Percentiles rank a stretch among this genome's conserved stretches.
Evolutionary conservation across 2,797 vertebrate genomes (phyloP).

Genomic region (Chelidonichthys spinosus): DNA sequence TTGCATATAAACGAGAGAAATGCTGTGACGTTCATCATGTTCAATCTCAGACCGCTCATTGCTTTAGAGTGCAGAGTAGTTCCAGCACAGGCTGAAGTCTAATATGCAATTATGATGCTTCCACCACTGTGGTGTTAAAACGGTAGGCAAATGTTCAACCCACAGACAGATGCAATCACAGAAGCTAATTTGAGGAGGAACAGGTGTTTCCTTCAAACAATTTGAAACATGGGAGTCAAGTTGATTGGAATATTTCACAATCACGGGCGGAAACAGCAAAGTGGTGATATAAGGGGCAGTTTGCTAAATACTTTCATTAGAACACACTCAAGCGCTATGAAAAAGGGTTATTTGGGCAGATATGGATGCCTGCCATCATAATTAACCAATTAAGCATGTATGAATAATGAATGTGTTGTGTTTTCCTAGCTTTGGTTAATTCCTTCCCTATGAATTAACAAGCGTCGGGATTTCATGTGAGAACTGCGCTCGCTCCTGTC

Average conservation of each 20-base stretch:
- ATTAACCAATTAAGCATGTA: constrained; percentile 67
- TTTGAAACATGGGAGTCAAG: constrained; percentile 33
- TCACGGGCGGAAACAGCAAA: constrained; percentile 16
- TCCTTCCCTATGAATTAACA: constrained; percentile 37
- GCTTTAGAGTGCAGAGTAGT: constrained; percentile 31
- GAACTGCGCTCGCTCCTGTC: not conserved
- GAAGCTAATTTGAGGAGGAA: constrained; percentile 46
- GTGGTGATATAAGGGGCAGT: constrained; percentile 23
- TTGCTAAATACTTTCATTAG: constrained; percentile 56
- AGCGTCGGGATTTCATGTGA: constrained; percentile 18
- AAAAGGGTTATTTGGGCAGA: constrained; percentile 51
- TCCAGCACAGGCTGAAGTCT: constrained; percentile 16
- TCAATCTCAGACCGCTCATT: constrained; percentile 25
- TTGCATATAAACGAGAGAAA: constrained; percentile 23
- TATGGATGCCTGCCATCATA: constrained; percentile 51
- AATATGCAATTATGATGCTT: constrained; percentile 34
- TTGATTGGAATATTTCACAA: constrained; percentile 50
- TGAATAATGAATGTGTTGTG: constrained; percentile 60
- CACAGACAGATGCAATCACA: constrained; percentile 20
- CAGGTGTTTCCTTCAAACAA: constrained; percentile 55
- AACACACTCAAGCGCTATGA: constrained; percentile 32
- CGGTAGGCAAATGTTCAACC: constrained; percentile 7
- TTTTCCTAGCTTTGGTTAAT: constrained; percentile 48
- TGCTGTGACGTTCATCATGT: constrained; percentile 30
- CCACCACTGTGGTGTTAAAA: constrained; percentile 6